phyloP scores from a whole-genome alignment of 2,888 invertebrate genomes.

The Microdon myrmicae region DNA sequence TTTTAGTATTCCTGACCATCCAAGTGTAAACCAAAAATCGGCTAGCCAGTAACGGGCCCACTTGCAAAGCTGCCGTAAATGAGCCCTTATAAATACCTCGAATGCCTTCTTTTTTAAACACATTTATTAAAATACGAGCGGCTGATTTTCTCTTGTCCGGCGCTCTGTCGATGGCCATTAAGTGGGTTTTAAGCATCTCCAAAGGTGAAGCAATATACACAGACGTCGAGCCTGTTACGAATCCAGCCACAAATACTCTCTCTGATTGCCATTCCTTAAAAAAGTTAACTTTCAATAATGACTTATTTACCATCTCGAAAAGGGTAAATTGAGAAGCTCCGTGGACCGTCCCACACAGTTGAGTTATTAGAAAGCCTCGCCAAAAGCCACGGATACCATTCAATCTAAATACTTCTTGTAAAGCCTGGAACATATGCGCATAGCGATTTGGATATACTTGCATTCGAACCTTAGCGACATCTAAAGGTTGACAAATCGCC shows the following conservation, averaged over 20 bases:
- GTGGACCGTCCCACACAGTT: constrained; percentile 7
- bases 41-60: constrained; percentile 14
- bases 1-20: not conserved
- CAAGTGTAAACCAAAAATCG: constrained; percentile 27
- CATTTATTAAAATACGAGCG: not conserved
- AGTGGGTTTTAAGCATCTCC: constrained; percentile 16
- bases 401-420: not conserved
- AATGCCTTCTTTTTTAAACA: constrained; percentile 1
- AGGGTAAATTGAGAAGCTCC: constrained; percentile 15
- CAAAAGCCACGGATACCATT: constrained; percentile 25
- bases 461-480: constrained; percentile 17
- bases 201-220: not conserved
- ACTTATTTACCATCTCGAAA: constrained; percentile 10
- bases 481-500: constrained; percentile 19
- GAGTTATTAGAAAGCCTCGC: constrained; percentile 19
- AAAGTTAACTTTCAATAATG: too few relatives aligned
- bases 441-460: constrained; percentile 13
- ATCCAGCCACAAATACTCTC: constrained; percentile 26
- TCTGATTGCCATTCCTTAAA: too few relatives aligned
- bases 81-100: constrained; percentile 13
- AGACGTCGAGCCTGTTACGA: constrained; percentile 10
- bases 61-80: constrained; percentile 10
- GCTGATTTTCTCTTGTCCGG: too few relatives aligned
- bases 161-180: constrained; percentile 2
- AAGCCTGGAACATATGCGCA: not conserved